Percentiles rank a stretch among this genome's conserved stretches.
Evolutionary conservation across 2,113 vertebrate species (phyloP).

Genomic region (Narcine bancroftii): DNA sequence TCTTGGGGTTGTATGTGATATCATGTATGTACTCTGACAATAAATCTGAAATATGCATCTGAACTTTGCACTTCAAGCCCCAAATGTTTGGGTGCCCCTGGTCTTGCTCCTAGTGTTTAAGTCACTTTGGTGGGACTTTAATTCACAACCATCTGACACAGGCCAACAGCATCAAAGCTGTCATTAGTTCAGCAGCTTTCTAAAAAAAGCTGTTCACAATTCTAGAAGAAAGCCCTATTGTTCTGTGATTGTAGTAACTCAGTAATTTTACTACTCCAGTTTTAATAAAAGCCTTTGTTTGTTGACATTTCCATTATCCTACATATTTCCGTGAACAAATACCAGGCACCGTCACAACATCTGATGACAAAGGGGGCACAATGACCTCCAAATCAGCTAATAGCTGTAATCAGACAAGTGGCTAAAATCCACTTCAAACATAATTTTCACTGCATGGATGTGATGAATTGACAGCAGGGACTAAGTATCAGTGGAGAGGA

Average conservation of each 20-base stretch:
- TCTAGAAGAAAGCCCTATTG: not conserved
- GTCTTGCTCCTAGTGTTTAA: no score
- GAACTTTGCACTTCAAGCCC: no score
- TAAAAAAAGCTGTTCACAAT: not conserved
- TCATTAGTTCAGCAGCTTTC: not conserved
- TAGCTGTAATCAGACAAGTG: not conserved
- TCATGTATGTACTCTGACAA: no score
- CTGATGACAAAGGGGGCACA: not conserved
- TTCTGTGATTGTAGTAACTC: not conserved
- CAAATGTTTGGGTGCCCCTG: no score
- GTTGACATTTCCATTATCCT: slow-evolving; percentile 13
- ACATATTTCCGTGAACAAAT: slow-evolving; percentile 5
- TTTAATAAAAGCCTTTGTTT: not conserved
- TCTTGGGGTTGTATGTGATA: no score
- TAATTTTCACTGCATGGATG: not conserved
- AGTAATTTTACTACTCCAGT: not conserved
- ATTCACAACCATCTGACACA: no score
- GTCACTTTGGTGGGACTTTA: no score
- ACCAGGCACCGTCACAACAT: not conserved
- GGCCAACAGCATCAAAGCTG: no score
- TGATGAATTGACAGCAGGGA: no score
- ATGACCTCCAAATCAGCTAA: not conserved
- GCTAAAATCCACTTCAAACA: not conserved
- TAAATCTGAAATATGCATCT: no score
- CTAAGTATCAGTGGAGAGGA: not conserved